Evolutionary conservation across 2,113 vertebrate species (phyloP), one percentile per base, ranked within the genome.

Genomic region (Pionites leucogaster): DNA sequence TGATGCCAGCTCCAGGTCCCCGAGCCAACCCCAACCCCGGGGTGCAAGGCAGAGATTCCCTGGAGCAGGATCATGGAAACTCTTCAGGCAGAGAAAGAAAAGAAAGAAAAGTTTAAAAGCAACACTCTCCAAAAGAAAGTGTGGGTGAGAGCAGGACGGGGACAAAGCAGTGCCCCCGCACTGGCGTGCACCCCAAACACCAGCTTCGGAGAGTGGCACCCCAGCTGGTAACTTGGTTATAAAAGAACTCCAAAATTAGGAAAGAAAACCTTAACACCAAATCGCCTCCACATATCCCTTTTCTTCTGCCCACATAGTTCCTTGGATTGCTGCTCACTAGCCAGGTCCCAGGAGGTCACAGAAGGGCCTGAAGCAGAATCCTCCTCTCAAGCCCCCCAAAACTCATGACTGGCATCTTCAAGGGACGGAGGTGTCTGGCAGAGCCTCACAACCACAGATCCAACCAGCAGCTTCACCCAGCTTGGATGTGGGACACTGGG

Each of bases 321-420:
- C 27, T 50, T 4, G 25, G n/a, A 25, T 55, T 25, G 47, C 44
- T 39, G 5, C 52, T 31, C 1, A 0, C 29, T 24, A 84, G n/a
- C 29, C 1, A 6, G 42, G 27, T 65, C 59, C 49, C 28, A 31
- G 55, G 41, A 72, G 35, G 8, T 31, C 0, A 0, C 37, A 68
- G 44, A 18, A 69, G 20, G 8, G 7, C 41, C 20, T 39, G 31
- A 65, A n/a, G 77, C 6, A 62, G 41, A 87, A 62, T 39, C 52
- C 29, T 53, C 49, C 52, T 55, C 46, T 46, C 1, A 1, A 74
- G 53, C 4, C 23, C 55, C 46, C 23, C 2, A 4, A 71, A 65
- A 47, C 23, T 41, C 0, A 0, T 3, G 14, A 41, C 31, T 4
- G 2, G 41, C 63, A 80, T 37, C n/a, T 41, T 20, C 1, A 1